phyloP scores from a whole-genome alignment of 1,140 invertebrate genomes.

The Aphelinus certus region DNA sequence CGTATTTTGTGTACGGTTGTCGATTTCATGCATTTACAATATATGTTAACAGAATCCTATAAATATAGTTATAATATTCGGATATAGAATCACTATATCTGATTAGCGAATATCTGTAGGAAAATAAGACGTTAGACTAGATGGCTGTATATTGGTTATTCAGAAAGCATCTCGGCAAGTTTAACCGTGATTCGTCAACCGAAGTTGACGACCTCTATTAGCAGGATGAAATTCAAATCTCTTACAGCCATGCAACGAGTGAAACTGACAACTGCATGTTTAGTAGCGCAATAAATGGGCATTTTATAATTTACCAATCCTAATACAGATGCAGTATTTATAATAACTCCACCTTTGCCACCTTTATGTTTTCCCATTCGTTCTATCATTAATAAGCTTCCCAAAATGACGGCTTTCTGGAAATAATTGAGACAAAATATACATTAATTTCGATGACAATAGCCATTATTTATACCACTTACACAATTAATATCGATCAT shows the following conservation, averaged over 20 bases:
- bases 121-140: too few relatives aligned
- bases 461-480: constrained; percentile 29
- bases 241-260: constrained; percentile 50
- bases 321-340: constrained; percentile 62
- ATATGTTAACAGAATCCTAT: too few relatives aligned
- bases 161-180: too few relatives aligned
- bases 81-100: too few relatives aligned
- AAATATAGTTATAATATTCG: too few relatives aligned
- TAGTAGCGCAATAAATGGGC: constrained; percentile 72
- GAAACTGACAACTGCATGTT: constrained; percentile 69
- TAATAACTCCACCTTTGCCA: constrained; percentile 61
- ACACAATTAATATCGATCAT: constrained; percentile 63
- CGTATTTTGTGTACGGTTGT: too few relatives aligned
- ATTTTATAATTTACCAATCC: constrained; percentile 51
- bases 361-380: constrained; percentile 63
- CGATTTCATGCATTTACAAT: too few relatives aligned
- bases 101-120: too few relatives aligned
- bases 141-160: too few relatives aligned
- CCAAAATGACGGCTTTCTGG: constrained; percentile 54
- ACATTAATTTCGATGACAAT: constrained; percentile 40
- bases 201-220: background rate
- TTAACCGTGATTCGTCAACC: too few relatives aligned
- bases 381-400: constrained; percentile 56
- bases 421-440: constrained; percentile 57
- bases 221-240: background rate